Evolutionary conservation across 2,888 invertebrate genomes (phyloP), one percentile per base, ranked within the genome.

Genomic region (Galerucella nymphaeae): DNA sequence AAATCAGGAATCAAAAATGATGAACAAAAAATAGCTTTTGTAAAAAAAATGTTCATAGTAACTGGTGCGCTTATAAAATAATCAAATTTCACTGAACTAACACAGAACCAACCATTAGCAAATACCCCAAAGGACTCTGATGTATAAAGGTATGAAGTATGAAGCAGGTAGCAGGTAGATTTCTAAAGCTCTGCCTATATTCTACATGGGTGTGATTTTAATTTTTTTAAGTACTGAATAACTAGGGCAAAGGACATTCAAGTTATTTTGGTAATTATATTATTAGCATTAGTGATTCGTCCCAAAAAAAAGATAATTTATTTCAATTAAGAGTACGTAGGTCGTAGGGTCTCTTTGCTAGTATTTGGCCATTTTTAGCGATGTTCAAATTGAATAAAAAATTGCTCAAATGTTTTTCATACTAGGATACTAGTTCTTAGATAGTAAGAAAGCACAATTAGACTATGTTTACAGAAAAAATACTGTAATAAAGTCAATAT

Each of bases 181-280:
- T 1, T 10, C 42, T 42, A 58, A 14, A 23, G 14, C 5, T 30
- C 8, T 18, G n/a, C 13, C 14, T 38, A 59, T 6, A 57, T 20
- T 59, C 8, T 30, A 58, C 58, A 23, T 20, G 30, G 59, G 59
- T 59, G 59, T 59, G 59, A 59, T 38, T 30, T 38, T 59, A 59
- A 59, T 59, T 59, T 59, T 30, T 38, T n/a, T n/a, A 59, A 59
- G 59, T 30, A 10, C 59, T 18, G 3, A 53, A 59, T 59, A n/a
- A 38, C 9, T 38, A 59, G n/a, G 23, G 20, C 30, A n/a, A 6
- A 11, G 16, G 58, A 16, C 13, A n/a, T 5, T 38, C n/a, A 14
- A 8, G 14, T 59, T 59, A 38, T 59, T 30, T 59, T 59, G n/a
- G 13, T 59, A 30, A 59, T 59, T 23, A 38, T 59, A 59, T 38